Evolutionary conservation across 2,888 invertebrate genomes (phyloP).

Genomic region (Nineta flava): DNA sequence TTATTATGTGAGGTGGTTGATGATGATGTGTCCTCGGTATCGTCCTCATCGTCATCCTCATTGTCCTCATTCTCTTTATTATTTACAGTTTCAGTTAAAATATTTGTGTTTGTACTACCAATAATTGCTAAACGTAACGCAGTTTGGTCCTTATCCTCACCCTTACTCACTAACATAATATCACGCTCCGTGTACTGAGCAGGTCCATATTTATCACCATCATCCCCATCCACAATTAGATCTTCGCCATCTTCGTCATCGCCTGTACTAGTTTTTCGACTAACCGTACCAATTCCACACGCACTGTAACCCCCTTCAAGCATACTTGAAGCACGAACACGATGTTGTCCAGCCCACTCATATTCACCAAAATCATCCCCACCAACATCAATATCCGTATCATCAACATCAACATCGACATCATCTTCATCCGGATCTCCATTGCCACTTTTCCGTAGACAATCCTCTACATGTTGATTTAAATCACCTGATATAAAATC

Average conservation of each 20-base stretch:
- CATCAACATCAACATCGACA: constrained; percentile 39
- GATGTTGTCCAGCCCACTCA: constrained; percentile 81
- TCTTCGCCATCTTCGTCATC: constrained; percentile 56
- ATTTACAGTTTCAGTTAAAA: constrained; percentile 12
- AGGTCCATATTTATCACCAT: constrained; percentile 71
- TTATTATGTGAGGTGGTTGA: constrained; percentile 4
- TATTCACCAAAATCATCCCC: constrained; percentile 62
- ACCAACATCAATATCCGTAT: constrained; percentile 59
- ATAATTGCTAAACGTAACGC: constrained; percentile 37
- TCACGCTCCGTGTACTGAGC: constrained; percentile 73
- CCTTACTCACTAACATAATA: constrained; percentile 35
- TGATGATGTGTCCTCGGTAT: constrained; percentile 13
- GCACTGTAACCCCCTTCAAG: constrained; percentile 49
- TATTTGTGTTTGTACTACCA: constrained; percentile 18
- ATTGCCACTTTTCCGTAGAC: constrained; percentile 36
- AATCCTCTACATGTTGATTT: constrained; percentile 55
- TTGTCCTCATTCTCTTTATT: constrained; percentile 16
- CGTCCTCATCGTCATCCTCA: constrained; percentile 15
- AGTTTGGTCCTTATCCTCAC: constrained; percentile 37
- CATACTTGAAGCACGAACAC: constrained; percentile 56
- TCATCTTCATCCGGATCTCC: constrained; percentile 17
- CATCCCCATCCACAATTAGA: constrained; percentile 76
- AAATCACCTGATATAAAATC: constrained; percentile 50
- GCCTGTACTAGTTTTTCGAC: constrained; percentile 16
- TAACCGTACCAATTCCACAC: constrained; percentile 27